Evolutionary conservation across 2,113 vertebrate genomes (phyloP).

Genomic region (Propithecus coquereli): DNA sequence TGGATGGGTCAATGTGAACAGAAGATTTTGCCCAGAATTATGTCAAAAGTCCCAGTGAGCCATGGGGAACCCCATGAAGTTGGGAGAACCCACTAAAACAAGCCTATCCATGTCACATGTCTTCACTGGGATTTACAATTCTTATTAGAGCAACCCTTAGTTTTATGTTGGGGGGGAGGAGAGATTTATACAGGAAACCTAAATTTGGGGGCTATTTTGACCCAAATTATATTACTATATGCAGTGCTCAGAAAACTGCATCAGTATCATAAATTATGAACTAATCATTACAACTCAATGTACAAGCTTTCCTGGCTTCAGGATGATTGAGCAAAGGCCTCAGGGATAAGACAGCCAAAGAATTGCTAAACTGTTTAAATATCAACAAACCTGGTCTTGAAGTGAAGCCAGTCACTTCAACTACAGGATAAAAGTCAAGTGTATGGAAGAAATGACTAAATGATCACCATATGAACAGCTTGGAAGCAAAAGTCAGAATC

Average conservation of each 20-base stretch:
- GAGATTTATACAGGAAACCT: not conserved
- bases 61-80: not conserved
- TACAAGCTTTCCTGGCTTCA: not conserved
- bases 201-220: not conserved
- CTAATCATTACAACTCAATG: not conserved
- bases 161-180: not conserved
- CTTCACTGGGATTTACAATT: not conserved
- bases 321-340: not conserved
- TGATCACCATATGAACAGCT: not conserved
- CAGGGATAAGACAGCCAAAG: not conserved
- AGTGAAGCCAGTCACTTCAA: not conserved
- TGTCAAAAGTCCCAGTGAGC: not conserved
- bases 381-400: slow-evolving; percentile 13
- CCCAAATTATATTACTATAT: not conserved
- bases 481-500: not conserved
- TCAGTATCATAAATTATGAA: not conserved
- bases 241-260: not conserved
- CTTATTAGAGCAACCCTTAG: not conserved
- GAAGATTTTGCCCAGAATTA: not conserved
- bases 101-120: not conserved
- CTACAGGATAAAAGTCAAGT: not conserved
- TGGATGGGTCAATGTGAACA: not conserved
- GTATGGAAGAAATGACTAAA: not conserved
- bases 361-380: slow-evolving; percentile 21
- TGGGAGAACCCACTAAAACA: not conserved